Evolutionary conservation across 2,797 vertebrate species (phyloP).

Genomic region (Myotis pilosus): DNA sequence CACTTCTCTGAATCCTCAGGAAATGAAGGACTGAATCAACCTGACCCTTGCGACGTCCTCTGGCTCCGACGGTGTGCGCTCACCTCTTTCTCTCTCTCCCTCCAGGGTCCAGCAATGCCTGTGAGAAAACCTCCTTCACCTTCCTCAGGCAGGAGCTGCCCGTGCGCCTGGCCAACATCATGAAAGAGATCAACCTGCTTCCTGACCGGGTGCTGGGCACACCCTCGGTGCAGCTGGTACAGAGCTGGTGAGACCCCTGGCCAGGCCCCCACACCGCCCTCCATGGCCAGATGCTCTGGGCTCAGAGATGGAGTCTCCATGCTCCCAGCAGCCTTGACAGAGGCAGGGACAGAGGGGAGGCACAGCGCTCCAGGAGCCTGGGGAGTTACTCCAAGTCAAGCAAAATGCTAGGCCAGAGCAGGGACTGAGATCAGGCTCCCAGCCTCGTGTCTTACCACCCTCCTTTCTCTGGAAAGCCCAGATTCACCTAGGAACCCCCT

Average conservation of each 20-base stretch:
- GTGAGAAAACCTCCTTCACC: slow-evolving; percentile 95
- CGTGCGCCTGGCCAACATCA: slow-evolving; percentile 95
- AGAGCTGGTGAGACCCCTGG: slow-evolving; percentile 90
- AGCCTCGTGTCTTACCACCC: neutral
- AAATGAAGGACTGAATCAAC: neutral
- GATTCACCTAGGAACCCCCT: neutral
- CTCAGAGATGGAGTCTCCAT: neutral
- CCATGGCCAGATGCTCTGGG: no score
- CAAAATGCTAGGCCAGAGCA: neutral
- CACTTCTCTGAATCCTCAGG: neutral
- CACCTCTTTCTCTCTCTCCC: neutral
- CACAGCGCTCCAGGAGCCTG: neutral
- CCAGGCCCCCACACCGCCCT: neutral
- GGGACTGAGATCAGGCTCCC: neutral
- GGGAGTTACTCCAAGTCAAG: neutral
- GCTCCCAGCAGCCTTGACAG: neutral
- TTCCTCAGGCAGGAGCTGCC: slow-evolving; percentile 96
- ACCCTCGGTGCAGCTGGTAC: slow-evolving; percentile 92
- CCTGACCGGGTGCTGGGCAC: slow-evolving; percentile 91
- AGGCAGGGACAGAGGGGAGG: neutral
- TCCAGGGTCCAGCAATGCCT: slow-evolving; percentile 94
- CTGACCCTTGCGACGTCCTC: neutral
- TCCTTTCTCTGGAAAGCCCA: neutral
- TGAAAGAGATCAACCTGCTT: slow-evolving; percentile 97
- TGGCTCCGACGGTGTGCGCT: neutral